Evolutionary conservation across 64 coral and sea anemone species (phyloP), one percentile per base, ranked within the genome.

Genomic region (Montipora foliosa): DNA sequence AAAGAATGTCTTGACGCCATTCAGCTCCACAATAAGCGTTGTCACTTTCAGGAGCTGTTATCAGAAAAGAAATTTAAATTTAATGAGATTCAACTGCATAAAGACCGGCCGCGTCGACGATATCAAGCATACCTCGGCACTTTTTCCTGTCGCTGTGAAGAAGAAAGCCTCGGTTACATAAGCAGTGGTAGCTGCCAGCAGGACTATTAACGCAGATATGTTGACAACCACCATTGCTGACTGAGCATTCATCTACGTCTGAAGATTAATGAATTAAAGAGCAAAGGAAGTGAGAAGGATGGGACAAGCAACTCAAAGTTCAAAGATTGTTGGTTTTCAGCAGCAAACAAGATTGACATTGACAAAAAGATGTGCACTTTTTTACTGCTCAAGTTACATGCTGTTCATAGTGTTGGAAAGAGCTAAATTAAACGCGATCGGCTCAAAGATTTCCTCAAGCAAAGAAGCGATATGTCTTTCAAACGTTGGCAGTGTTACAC

Each of bases 1-100:
- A 98, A 13, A 84, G 21, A n/a, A 98, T 80, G 47, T 95, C 96
- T 84, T 98, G 96, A 46, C 78, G 81, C 96, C 96, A 98, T 81
- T 95, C 83, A 29, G 96, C 68, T 22, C 89, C 8, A 79, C 96
- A 98, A 60, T 92, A 98, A 3, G 96, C 93, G 2, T 57, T 48
- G 3, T 87, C 89, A 76, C 67, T 89, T 50, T 44, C 67, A 29
- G 90, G 59, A 5, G 94, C 88, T 91, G 67, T 78, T 16, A 19
- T 58, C 5, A 67, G 8, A 44, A 68, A 21, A 22, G 1, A 4
- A 78, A 37, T 37, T 37, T 37, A 16, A 37, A 46, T 29, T 49
- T 55, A 76, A 51, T 50, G 3, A 15, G 5, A 8, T 44, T 11
- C 25, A 3, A 81, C 69, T 46, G 5, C 47, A 57, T 6, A 57